Evolutionary conservation across 64 coral and sea anemone genomes (phyloP), one percentile per base, ranked within the genome.

Genomic region (Montipora capricornis): DNA sequence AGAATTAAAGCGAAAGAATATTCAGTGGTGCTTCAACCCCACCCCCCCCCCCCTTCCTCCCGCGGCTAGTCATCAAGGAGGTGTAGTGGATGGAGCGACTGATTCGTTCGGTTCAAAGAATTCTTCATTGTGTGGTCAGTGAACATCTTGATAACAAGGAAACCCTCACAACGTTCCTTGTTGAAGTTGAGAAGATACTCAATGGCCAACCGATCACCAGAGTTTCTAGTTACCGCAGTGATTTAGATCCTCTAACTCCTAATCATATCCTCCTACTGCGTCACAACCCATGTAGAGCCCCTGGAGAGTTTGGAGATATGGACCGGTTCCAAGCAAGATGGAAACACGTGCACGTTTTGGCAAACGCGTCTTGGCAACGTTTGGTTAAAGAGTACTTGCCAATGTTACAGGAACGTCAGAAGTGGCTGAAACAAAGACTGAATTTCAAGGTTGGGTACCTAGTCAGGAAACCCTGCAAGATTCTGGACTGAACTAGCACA

Each of bases 371-470:
- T 22, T 22, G 22, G 22, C 22, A 22, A 22, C 62, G 91, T 67
- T 88, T 75, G 76, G 86, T 83, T 80, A 77, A 78, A 53, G 91
- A 93, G 68, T 88, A 93, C 78, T 76, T 93, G 24, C 83, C 83
- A 49, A 88, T 79, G 74, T 80, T 89, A 73, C 93, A 89, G 78
- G 78, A 94, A 89, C 48, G 50, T 66, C 87, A 89, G n/a, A 89
- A 94, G 81, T 89, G 93, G 87, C 37, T 94, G 48, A 78, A 89
- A n/a, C 77, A 82, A 49, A 94, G 73, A 57, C 78, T 24, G 59
- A 88, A 82, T 14, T 89, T 94, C 77, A 89, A 89, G 47, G 79
- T 83, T 82, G 67, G 93, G 44, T 86, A 94, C 79, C 51, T 94
- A 64, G 20, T 49, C 66, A 88, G 64, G 68, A 88, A 64, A 94